Evolutionary conservation across 2,113 vertebrate species (phyloP).

Genomic region (Oplegnathus fasciatus): DNA sequence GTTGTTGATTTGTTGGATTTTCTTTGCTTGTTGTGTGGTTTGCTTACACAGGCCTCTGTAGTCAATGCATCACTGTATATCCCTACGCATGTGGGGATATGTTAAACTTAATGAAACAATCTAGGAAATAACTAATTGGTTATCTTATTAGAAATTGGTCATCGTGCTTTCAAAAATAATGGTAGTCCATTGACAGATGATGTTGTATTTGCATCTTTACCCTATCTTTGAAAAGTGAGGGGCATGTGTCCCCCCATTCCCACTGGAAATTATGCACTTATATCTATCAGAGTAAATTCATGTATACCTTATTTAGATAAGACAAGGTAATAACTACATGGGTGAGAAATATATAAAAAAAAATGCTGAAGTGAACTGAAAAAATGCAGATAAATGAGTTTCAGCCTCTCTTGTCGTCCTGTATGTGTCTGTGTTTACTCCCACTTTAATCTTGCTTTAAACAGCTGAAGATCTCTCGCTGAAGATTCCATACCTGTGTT

Average conservation of each 20-base stretch:
- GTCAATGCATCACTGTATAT: not conserved
- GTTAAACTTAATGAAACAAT: too few relatives aligned
- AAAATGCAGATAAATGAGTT: not conserved
- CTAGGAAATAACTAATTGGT: not conserved
- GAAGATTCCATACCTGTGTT: not conserved
- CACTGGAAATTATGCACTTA: not conserved
- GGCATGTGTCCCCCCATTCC: not conserved
- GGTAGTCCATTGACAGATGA: not conserved
- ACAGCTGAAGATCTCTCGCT: not conserved
- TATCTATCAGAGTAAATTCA: not conserved
- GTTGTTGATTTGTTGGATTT: not conserved
- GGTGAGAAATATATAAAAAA: not conserved
- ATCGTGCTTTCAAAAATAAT: not conserved
- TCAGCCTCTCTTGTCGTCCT: not conserved
- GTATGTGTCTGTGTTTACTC: not conserved
- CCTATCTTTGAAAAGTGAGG: not conserved
- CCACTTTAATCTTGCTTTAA: not conserved
- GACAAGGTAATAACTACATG: not conserved
- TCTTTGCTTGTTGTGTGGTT: not conserved
- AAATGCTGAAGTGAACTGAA: not conserved
- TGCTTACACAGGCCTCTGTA: not conserved
- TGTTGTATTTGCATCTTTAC: too few relatives aligned
- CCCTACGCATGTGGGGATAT: not conserved
- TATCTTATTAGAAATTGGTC: not conserved
- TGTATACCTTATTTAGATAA: not conserved